Percentiles rank a stretch among this genome's conserved stretches.
phyloP scores from a whole-genome alignment of 2,888 invertebrate species.

The Danaus chrysippus region DNA sequence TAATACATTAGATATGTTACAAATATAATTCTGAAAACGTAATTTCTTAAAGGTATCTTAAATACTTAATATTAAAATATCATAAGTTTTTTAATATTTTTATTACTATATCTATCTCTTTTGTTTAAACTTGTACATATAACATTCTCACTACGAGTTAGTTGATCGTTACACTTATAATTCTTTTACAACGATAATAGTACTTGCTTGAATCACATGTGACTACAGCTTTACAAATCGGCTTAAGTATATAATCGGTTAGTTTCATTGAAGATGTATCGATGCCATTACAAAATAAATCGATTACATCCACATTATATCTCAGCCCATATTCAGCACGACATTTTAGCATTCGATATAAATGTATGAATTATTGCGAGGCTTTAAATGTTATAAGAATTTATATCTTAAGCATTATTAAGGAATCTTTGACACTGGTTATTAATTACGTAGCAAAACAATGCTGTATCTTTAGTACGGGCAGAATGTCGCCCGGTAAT shows the following conservation, averaged over 20 bases:
- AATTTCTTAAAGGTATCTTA: no score
- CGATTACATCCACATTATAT: neutral
- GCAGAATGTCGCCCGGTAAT: constrained; percentile 9
- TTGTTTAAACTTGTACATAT: no score
- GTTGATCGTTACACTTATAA: no score
- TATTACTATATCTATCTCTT: no score
- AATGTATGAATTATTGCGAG: no score
- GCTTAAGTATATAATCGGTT: constrained; percentile 6
- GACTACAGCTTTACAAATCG: neutral
- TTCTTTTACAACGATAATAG: neutral
- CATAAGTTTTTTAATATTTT: no score
- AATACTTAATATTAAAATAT: no score
- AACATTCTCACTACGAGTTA: no score
- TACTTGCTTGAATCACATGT: neutral
- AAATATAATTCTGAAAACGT: no score
- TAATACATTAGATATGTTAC: no score
- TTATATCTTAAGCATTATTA: no score
- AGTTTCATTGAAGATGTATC: constrained; percentile 9
- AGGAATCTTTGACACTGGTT: constrained; percentile 1
- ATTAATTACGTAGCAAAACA: constrained; percentile 3
- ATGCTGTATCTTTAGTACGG: constrained; percentile 3
- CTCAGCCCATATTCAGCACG: neutral
- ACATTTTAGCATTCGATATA: neutral
- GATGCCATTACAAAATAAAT: constrained; percentile 5
- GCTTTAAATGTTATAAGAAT: no score